Conservation (phyloP, 2,797 vertebrate species). For the Anabacerthia variegaticeps region DNA sequence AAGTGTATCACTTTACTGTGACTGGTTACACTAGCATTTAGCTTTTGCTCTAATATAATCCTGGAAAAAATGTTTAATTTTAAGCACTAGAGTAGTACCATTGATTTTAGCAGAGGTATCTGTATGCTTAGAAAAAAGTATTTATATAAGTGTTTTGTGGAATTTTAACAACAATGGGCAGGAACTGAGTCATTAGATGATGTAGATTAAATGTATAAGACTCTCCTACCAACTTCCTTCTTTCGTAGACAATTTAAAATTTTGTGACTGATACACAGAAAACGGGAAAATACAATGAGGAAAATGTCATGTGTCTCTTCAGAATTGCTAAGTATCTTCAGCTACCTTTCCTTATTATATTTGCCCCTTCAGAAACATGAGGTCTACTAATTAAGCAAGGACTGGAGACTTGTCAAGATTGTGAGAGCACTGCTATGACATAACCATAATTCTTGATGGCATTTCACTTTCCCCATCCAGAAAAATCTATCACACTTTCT, state of each 20-base stretch:
- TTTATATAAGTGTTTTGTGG: not conserved
- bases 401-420: constrained; percentile 55
- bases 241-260: constrained; percentile 36
- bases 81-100: not conserved
- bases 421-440: constrained; percentile 35
- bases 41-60: not conserved
- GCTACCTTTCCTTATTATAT: constrained; percentile 8
- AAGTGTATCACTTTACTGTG: not conserved
- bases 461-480: constrained; percentile 61
- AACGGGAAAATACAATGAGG: not conserved
- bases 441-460: constrained; percentile 64
- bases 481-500: constrained; percentile 64
- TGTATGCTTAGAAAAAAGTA: not conserved
- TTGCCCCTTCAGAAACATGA: constrained; percentile 39
- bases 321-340: constrained; percentile 27
- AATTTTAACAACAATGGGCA: not conserved
- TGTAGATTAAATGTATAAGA: not conserved
- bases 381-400: constrained; percentile 51
- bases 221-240: not conserved
- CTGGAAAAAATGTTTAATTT: not conserved
- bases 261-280: not conserved
- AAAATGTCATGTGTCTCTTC: not conserved
- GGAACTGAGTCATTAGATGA: not conserved
- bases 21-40: not conserved
- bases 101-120: not conserved